Conservation (phyloP, 2,888 invertebrate species). For the Endotricha flammealis region DNA sequence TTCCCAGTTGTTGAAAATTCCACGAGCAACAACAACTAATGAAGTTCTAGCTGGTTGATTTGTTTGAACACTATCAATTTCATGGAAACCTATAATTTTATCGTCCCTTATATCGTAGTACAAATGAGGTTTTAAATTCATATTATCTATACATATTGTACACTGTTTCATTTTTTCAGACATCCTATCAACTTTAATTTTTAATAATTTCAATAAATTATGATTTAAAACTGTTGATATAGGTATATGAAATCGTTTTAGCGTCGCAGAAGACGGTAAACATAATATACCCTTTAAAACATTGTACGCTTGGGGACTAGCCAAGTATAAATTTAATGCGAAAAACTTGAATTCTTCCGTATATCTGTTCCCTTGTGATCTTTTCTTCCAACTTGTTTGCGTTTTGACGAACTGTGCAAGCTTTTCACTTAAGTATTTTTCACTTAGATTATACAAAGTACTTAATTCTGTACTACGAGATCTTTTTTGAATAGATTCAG, state of each 20-base stretch:
- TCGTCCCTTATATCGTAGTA: slow-evolving; percentile 12
- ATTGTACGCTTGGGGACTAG: slow-evolving; percentile 8
- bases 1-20: slow-evolving; percentile 7
- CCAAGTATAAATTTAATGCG: slow-evolving; percentile 5
- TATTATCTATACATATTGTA: background rate
- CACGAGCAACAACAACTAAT: background rate
- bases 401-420: background rate
- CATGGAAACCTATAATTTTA: slow-evolving; percentile 13
- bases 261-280: slow-evolving; percentile 3
- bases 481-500: background rate
- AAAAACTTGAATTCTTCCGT: slow-evolving; percentile 2
- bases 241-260: background rate
- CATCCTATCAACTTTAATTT: slow-evolving; percentile 5
- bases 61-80: slow-evolving; percentile 8
- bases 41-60: background rate
- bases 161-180: background rate
- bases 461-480: background rate
- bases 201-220: background rate
- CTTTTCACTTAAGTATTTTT: slow-evolving; percentile 1
- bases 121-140: slow-evolving; percentile 7
- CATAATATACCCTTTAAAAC: background rate
- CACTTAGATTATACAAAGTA: slow-evolving; percentile 1
- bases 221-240: background rate
- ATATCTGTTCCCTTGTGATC: slow-evolving; percentile 7
- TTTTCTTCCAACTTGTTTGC: background rate